Percentiles rank a stretch among this genome's conserved stretches.
These are phyloP conservation scores for Hoplodrina blanda DNA, from an alignment of 2,888 invertebrate species.

Conservation along the genomic window DNA sequence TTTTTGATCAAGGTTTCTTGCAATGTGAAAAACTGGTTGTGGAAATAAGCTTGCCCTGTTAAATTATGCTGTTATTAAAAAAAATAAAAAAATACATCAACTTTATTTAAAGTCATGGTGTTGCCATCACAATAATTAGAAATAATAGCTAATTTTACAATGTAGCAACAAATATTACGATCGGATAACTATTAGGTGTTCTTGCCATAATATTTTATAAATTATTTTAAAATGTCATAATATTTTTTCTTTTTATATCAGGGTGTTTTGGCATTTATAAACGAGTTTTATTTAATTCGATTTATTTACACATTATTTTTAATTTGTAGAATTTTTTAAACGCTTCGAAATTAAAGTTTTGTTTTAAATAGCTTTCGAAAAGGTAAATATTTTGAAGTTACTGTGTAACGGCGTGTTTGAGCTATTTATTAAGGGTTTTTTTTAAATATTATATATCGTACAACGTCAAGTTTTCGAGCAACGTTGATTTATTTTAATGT, in stretches of 20 bases:
- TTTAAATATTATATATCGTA: background rate
- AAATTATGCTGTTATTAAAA: background rate
- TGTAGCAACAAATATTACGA: conserved; percentile 25
- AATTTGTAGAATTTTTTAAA: conserved; percentile 2
- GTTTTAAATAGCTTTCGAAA: background rate
- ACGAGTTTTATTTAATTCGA: conserved; percentile 25
- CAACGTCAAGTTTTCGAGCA: background rate
- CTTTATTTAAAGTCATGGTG: background rate
- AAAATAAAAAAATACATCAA: background rate
- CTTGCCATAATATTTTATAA: conserved; percentile 58
- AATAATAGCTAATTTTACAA: conserved; percentile 9
- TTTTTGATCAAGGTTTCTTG: too few relatives aligned
- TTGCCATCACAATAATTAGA: conserved; percentile 17
- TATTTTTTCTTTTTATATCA: conserved; percentile 43
- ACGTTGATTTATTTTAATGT: too few relatives aligned
- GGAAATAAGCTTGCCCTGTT: background rate
- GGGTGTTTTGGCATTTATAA: conserved; percentile 60
- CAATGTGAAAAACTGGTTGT: background rate
- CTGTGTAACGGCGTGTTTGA: conserved; percentile 28
- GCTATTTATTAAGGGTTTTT: background rate
- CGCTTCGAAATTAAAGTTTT: conserved; percentile 3
- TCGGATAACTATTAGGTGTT: conserved; percentile 7
- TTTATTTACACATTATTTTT: conserved; percentile 8
- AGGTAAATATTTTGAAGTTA: background rate
- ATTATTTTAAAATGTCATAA: conserved; percentile 40